Conservation (phyloP, 2,113 vertebrate species). For the Oncorhynchus mykiss region DNA sequence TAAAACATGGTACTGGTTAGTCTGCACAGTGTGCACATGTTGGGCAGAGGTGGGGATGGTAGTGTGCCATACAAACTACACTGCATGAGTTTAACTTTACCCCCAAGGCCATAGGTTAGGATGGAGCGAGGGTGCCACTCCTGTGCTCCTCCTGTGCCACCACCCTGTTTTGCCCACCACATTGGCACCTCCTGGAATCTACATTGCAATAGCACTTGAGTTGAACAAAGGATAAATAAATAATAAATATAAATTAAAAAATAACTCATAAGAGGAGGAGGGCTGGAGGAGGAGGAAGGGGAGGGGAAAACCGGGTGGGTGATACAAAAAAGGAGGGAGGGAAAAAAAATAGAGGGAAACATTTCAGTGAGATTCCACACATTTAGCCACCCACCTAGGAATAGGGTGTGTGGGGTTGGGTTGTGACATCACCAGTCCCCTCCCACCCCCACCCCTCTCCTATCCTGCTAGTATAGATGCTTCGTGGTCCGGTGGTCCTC, state of each 20-base stretch:
- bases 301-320: not conserved
- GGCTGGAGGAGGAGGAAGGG: not conserved
- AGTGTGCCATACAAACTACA: not conserved
- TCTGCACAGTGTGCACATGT: conserved; percentile 42
- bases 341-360: conserved; percentile 5
- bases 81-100: too few relatives aligned
- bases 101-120: conserved; percentile 4
- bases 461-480: conserved; percentile 73
- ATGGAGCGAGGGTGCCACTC: not conserved
- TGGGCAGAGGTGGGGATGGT: not conserved
- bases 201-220: not conserved
- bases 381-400: not conserved
- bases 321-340: not conserved
- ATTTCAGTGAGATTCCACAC: not conserved
- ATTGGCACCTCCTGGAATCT: not conserved
- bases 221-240: not conserved
- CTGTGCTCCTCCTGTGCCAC: not conserved
- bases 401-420: conserved; percentile 24
- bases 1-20: conserved; percentile 25
- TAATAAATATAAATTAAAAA: not conserved
- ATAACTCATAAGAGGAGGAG: not conserved
- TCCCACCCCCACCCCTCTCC: conserved; percentile 81
- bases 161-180: not conserved
- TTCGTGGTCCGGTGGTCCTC: not conserved
- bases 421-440: conserved; percentile 85